A percentile compares a stretch with the other conserved stretches of the same genome.
phyloP scores from a whole-genome alignment of 2,797 vertebrate species.

The Cercopithecus petaurista region DNA sequence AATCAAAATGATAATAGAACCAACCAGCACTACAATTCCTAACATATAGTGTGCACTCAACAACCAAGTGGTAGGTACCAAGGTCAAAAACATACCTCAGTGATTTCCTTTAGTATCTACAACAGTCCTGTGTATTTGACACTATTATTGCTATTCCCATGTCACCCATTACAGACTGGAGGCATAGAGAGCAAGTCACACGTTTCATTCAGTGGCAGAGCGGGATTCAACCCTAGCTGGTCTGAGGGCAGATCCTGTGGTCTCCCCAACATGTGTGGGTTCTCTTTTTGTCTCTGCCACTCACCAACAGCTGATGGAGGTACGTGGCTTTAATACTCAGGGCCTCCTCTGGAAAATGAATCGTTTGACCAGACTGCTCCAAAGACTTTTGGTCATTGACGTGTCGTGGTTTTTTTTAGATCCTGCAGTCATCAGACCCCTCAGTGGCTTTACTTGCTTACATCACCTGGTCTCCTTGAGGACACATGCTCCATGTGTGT shows the following conservation, averaged over 20 bases:
- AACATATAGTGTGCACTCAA: neutral
- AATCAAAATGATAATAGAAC: neutral
- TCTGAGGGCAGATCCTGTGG: neutral
- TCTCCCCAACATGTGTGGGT: fast-evolving
- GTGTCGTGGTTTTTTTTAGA: neutral
- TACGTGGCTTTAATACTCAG: neutral
- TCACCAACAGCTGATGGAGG: neutral
- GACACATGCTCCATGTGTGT: neutral
- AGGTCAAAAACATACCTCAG: neutral
- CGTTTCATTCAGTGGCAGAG: neutral
- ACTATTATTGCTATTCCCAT: neutral
- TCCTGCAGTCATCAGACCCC: neutral
- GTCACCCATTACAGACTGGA: neutral
- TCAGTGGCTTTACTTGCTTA: neutral
- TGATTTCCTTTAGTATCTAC: neutral
- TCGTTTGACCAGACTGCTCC: neutral
- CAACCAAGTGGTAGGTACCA: neutral
- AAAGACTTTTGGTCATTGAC: neutral
- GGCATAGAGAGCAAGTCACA: neutral
- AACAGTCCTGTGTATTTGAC: neutral
- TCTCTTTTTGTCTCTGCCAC: neutral
- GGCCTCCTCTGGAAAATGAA: neutral
- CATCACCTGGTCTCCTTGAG: neutral
- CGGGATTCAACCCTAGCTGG: neutral
- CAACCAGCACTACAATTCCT: neutral